These are phyloP conservation scores for Hofmannophila pseudospretella DNA, from an alignment of 2,888 invertebrate species.

Conservation along the genomic window DNA sequence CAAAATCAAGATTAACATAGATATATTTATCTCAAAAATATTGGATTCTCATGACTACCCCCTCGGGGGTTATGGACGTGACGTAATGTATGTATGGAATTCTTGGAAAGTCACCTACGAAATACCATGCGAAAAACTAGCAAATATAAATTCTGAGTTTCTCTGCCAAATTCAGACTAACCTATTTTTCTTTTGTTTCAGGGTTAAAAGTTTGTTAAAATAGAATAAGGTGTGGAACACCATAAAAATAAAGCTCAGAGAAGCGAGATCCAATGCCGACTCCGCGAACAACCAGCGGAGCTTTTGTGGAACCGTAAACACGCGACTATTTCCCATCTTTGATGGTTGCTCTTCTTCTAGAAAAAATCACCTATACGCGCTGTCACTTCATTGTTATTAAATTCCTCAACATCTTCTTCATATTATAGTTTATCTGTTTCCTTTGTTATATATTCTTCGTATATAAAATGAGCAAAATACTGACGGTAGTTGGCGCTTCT, in stretches of 20 bases:
- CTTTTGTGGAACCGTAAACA: slow-evolving; percentile 45
- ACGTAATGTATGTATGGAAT: too few relatives aligned
- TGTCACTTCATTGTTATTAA: slow-evolving; percentile 79
- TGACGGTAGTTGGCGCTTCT: slow-evolving; percentile 88
- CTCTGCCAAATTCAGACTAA: not conserved
- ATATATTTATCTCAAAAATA: too few relatives aligned
- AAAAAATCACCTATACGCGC: slow-evolving; percentile 65
- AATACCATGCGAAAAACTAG: too few relatives aligned
- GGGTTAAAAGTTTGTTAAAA: slow-evolving; percentile 50
- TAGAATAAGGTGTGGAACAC: slow-evolving; percentile 43
- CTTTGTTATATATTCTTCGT: slow-evolving; percentile 23
- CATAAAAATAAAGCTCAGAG: slow-evolving; percentile 31
- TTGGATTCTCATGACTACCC: too few relatives aligned
- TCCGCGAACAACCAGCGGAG: slow-evolving; percentile 41
- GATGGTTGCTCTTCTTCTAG: slow-evolving; percentile 65
- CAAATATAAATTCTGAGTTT: not conserved
- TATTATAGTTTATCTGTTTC: slow-evolving; percentile 53
- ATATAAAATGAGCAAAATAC: slow-evolving; percentile 75
- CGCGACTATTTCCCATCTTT: slow-evolving; percentile 44
- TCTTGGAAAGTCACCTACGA: too few relatives aligned
- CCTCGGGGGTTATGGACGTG: too few relatives aligned
- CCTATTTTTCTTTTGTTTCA: slow-evolving; percentile 48
- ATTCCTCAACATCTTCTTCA: slow-evolving; percentile 71
- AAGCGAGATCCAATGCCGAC: slow-evolving; percentile 52
- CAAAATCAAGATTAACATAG: too few relatives aligned